A percentile compares a stretch with the other conserved stretches of the same genome.
Evolutionary conservation across 2,888 invertebrate genomes (phyloP).

Genomic region (Dimorphilus gyrociliatus): DNA sequence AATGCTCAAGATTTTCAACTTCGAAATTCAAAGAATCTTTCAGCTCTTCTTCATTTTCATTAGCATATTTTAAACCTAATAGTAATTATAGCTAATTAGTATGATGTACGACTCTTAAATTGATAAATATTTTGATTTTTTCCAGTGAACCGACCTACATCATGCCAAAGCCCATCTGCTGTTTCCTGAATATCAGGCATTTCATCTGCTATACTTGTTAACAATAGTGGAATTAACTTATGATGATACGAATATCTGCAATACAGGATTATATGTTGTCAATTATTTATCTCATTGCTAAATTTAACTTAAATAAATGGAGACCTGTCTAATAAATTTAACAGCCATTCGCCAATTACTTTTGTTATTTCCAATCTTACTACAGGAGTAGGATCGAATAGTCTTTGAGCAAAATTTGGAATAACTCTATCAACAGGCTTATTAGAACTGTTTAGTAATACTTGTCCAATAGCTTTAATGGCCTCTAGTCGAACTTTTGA

Average conservation of each 20-base stretch:
- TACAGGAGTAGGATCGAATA: conserved; percentile 64
- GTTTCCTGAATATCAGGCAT: conserved; percentile 45
- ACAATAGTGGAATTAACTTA: conserved; percentile 61
- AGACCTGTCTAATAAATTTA: conserved; percentile 56
- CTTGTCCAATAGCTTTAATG: conserved; percentile 56
- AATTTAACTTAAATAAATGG: no score
- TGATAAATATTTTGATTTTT: no score
- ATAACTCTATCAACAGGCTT: conserved; percentile 56
- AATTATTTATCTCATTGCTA: no score
- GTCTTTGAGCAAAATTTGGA: conserved; percentile 62
- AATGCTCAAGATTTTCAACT: conserved; percentile 46
- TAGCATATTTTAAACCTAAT: conserved; percentile 57
- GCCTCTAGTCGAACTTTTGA: conserved; percentile 59
- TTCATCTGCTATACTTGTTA: conserved; percentile 69
- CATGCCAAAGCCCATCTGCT: conserved; percentile 34
- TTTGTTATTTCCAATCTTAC: conserved; percentile 60
- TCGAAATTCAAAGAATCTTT: conserved; percentile 65
- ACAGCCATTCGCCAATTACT: conserved; percentile 60
- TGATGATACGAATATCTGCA: conserved; percentile 68
- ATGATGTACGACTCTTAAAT: no score
- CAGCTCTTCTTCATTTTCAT: conserved; percentile 71
- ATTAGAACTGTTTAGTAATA: no score
- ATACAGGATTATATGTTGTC: no score
- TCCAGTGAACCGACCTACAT: conserved; percentile 31
- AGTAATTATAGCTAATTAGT: conserved; percentile 5